Evolutionary conservation across 2,888 invertebrate species (phyloP), one percentile per base, ranked within the genome.

Genomic region (Nysson spinosus): DNA sequence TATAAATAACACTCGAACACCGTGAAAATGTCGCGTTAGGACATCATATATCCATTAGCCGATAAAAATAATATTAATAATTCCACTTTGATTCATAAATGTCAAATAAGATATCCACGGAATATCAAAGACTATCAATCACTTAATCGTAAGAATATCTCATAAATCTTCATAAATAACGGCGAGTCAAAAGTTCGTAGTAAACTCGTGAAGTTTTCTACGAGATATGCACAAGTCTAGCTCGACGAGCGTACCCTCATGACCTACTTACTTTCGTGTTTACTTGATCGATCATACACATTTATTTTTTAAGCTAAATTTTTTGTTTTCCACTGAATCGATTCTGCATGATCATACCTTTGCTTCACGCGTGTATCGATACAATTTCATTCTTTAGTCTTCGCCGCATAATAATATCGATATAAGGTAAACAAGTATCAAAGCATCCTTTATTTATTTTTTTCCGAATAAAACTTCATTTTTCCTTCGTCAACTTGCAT

Each of bases 261-360:
- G 73, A 73, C 73, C 74, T 66, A 74, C 63, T 74, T 69, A 60
- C 56, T 34, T 56, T 58, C 52, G 34, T 57, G 55, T 69, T 63
- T 61, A 63, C 60, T 55, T 65, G 51, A 69, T 74, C 69, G 72
- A 75, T 75, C 62, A 65, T 43, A 55, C 72, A 35, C 34, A 39
- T 54, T 22, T 39, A 67, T 51, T 28, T 50, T 51, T 47, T 44
- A 54, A 54, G 43, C 42, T 49, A 26, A 64, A 50, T 64, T 65
- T 51, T 50, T 52, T 54, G 26, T 28, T 52, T 40, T 37, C n/a
- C 11, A 1, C 20, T 11, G 20, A 14, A 19, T 6, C 5, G 35
- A 39, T 50, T 37, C 34, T 22, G 6, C 39, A 56, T 46, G 19
- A 22, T 22, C n/a, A 11, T 22, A n/a, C 14, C 30, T n/a, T 14